These are phyloP conservation scores for Pecten maximus DNA, from an alignment of 2,888 invertebrate genomes.

Conservation along the genomic window DNA sequence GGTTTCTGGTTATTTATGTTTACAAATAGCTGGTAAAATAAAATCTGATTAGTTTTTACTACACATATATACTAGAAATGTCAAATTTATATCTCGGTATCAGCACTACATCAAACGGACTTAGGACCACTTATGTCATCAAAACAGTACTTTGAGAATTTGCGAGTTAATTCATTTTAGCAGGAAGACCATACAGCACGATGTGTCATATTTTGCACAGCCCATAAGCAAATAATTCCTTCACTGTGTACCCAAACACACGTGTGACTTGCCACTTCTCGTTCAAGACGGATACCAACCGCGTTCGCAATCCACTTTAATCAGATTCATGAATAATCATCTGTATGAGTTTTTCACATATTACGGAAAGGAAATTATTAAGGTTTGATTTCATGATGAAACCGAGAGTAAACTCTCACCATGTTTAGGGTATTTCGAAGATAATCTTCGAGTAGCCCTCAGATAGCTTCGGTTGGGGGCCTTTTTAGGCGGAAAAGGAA, in stretches of 20 bases:
- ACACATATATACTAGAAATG: too few relatives aligned
- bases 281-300: background rate
- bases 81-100: too few relatives aligned
- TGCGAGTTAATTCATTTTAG: too few relatives aligned
- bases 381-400: conserved; percentile 28
- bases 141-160: too few relatives aligned
- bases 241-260: background rate
- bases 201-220: background rate
- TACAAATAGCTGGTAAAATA: too few relatives aligned
- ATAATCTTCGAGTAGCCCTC: conserved; percentile 59
- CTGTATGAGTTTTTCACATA: background rate
- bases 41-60: too few relatives aligned
- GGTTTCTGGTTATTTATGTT: too few relatives aligned
- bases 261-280: background rate
- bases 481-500: conserved; percentile 73
- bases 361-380: background rate
- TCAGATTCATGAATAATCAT: background rate
- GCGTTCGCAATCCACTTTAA: background rate
- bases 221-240: background rate
- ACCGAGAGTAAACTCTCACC: conserved; percentile 56
- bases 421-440: conserved; percentile 62
- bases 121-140: too few relatives aligned
- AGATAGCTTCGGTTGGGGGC: conserved; percentile 78
- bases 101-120: too few relatives aligned
- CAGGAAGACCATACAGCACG: background rate